Percentiles rank a stretch among this genome's conserved stretches.
phyloP scores from a whole-genome alignment of 2,797 vertebrate species.

The Pipistrellus nathusii region DNA sequence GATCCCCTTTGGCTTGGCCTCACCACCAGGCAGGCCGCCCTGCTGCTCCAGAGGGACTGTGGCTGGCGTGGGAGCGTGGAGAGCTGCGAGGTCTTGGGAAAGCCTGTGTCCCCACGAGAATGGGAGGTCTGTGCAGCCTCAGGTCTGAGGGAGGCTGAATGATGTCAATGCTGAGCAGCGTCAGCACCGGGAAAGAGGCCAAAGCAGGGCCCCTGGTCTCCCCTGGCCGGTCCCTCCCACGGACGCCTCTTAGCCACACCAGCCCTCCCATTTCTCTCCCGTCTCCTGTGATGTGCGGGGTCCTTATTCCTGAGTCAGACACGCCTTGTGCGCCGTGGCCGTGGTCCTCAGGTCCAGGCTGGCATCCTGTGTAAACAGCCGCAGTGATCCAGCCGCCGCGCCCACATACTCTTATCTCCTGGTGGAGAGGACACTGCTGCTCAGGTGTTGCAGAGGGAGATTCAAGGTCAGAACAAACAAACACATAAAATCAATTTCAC shows the following conservation, averaged over 20 bases:
- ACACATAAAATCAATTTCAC: constrained; percentile 70
- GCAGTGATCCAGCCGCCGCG: fast-evolving
- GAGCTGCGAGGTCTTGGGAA: neutral
- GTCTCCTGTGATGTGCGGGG: neutral
- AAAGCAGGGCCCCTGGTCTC: neutral
- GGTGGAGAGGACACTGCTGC: neutral
- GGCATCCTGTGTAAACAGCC: fast-evolving
- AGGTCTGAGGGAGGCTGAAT: neutral
- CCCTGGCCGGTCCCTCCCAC: fast-evolving
- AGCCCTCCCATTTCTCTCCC: neutral
- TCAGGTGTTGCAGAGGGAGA: neutral
- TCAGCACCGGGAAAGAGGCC: neutral
- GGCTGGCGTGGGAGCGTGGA: too few species aligned
- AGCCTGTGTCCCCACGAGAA: fast-evolving
- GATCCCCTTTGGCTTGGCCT: neutral
- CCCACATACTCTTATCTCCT: neutral
- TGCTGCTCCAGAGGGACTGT: neutral
- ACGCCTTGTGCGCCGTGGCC: neutral
- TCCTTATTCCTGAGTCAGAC: too few species aligned
- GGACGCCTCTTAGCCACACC: neutral
- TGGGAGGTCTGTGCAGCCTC: neutral
- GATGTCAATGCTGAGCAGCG: neutral
- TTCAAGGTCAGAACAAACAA: constrained; percentile 77
- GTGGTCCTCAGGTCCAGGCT: neutral
- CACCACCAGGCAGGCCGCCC: neutral